These are phyloP conservation scores for Helicoverpa assulta DNA, from an alignment of 2,888 invertebrate genomes.

Conservation along the genomic window DNA sequence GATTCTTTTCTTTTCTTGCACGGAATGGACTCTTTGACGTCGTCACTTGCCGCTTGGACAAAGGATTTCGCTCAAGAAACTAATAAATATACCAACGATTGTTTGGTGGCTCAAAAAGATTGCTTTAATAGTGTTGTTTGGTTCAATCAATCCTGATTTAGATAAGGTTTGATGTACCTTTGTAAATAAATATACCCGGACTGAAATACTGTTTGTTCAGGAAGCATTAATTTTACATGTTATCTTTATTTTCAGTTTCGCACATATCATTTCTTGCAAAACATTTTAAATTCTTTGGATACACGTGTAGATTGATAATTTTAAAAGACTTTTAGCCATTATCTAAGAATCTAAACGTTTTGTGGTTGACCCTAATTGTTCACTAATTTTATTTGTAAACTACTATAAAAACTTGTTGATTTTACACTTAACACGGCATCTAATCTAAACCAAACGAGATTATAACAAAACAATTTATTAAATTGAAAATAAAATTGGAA, in stretches of 20 bases:
- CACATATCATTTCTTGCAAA: too few species aligned
- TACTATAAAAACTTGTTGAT: not conserved
- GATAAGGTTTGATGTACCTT: slow-evolving; percentile 34
- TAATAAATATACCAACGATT: slow-evolving; percentile 60
- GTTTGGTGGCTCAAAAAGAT: slow-evolving; percentile 39
- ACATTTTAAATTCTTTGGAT: too few species aligned
- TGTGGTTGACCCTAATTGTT: too few species aligned
- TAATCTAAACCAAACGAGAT: not conserved
- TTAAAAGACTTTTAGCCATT: too few species aligned
- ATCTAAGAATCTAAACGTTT: too few species aligned
- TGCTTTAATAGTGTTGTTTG: slow-evolving; percentile 43
- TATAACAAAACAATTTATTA: slow-evolving; percentile 17
- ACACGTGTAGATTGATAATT: too few species aligned
- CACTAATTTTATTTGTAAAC: not conserved
- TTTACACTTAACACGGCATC: not conserved
- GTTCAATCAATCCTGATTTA: slow-evolving; percentile 51
- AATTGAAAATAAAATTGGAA: slow-evolving; percentile 51
- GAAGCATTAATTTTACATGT: too few species aligned
- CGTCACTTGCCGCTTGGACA: slow-evolving; percentile 77
- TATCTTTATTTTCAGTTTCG: too few species aligned
- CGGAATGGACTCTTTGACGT: slow-evolving; percentile 84
- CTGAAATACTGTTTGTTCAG: too few species aligned
- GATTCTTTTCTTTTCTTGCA: slow-evolving; percentile 84
- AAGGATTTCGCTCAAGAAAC: slow-evolving; percentile 67
- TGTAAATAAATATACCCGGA: not conserved